phyloP scores from a whole-genome alignment of 2,888 invertebrate species.

The Nemurella pictetii region DNA sequence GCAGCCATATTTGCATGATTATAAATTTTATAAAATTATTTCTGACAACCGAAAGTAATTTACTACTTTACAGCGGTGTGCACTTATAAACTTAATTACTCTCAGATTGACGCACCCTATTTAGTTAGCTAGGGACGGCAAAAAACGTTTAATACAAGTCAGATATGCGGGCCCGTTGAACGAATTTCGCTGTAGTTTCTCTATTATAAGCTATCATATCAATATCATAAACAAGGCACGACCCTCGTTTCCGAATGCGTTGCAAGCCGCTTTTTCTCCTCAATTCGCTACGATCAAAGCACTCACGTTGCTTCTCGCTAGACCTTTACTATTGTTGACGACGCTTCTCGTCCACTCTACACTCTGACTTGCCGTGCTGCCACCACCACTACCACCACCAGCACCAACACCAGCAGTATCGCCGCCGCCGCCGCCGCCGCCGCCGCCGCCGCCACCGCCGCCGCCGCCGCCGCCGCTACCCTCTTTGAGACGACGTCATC shows the following conservation, averaged over 20 bases:
- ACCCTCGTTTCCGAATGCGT: neutral
- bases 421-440: too few relatives aligned
- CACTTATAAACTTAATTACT: neutral
- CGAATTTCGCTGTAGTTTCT: neutral
- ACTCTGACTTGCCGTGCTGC: neutral
- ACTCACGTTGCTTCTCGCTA: conserved; percentile 2
- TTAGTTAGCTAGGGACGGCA: neutral
- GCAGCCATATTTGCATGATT: conserved; percentile 4
- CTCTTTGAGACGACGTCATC: conserved; percentile 20
- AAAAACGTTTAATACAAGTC: neutral
- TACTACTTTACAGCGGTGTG: neutral
- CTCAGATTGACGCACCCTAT: neutral
- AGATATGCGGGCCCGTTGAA: neutral
- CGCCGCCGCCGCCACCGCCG: too few relatives aligned
- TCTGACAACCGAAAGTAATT: neutral
- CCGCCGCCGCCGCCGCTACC: neutral
- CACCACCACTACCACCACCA: conserved; percentile 1
- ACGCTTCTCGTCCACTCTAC: conserved; percentile 17
- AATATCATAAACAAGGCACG: conserved; percentile 11
- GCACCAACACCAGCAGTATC: too few relatives aligned
- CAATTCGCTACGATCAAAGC: neutral
- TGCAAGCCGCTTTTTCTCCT: neutral
- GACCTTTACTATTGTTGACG: neutral
- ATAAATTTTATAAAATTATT: neutral
- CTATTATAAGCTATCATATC: neutral